Conservation (phyloP, 1,140 invertebrate genomes). For the Aphidius ervi region DNA sequence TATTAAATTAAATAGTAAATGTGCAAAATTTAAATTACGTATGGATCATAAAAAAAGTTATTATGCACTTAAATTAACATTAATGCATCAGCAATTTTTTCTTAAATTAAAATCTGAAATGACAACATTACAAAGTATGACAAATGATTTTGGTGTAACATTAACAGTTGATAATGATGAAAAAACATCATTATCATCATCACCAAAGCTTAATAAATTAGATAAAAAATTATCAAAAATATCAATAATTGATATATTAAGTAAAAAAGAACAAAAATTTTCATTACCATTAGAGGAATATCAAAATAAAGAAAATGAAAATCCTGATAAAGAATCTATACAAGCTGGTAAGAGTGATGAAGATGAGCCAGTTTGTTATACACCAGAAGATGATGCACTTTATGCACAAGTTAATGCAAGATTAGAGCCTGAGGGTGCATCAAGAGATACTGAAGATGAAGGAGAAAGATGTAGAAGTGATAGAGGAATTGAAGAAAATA, state of each 20-base stretch:
- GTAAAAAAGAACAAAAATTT: slow-evolving; percentile 33
- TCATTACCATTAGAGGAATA: slow-evolving; percentile 55
- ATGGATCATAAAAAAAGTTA: slow-evolving; percentile 73
- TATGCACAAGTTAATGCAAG: slow-evolving; percentile 48
- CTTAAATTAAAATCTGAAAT: slow-evolving; percentile 67
- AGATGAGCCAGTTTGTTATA: slow-evolving; percentile 25
- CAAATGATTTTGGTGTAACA: slow-evolving; percentile 56
- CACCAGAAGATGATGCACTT: slow-evolving; percentile 41
- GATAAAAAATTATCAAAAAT: slow-evolving; percentile 39
- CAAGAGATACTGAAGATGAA: slow-evolving; percentile 47
- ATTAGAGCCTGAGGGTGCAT: slow-evolving; percentile 47
- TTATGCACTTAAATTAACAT: slow-evolving; percentile 70
- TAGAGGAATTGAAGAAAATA: neutral
- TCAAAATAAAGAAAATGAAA: slow-evolving; percentile 69
- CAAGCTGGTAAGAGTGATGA: slow-evolving; percentile 12
- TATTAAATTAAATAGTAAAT: slow-evolving; percentile 57
- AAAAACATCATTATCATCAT: neutral
- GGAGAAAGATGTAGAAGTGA: slow-evolving; percentile 32
- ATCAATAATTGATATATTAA: slow-evolving; percentile 37
- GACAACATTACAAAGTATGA: slow-evolving; percentile 64
- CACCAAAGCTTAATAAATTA: slow-evolving; percentile 36
- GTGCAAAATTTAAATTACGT: slow-evolving; percentile 68
- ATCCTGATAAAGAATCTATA: slow-evolving; percentile 54
- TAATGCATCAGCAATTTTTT: slow-evolving; percentile 72
- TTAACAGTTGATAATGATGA: slow-evolving; percentile 33